Evolutionary conservation across 2,888 invertebrate genomes (phyloP).

Genomic region (Craniophora ligustri): DNA sequence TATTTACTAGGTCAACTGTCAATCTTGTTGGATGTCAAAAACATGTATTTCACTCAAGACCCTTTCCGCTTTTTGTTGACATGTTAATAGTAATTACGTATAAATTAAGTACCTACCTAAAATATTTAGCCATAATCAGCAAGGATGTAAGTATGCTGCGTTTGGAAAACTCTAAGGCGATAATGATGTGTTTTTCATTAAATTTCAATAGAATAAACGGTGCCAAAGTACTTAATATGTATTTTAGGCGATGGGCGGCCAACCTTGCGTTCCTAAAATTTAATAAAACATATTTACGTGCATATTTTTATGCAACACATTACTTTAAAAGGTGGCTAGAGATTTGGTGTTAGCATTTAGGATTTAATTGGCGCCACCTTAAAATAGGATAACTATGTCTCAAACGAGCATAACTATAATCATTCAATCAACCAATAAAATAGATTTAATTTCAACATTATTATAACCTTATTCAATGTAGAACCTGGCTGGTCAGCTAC

Average conservation of each 20-base stretch:
- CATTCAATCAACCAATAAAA: background rate
- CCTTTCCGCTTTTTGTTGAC: background rate
- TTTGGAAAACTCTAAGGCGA: background rate
- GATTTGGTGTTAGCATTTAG: slow-evolving; percentile 10
- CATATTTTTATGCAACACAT: slow-evolving; percentile 7
- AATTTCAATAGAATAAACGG: background rate
- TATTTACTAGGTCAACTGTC: too few relatives aligned
- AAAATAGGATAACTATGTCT: slow-evolving; percentile 21
- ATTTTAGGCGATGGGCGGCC: slow-evolving; percentile 17
- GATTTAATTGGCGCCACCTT: slow-evolving; percentile 30
- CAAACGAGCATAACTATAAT: slow-evolving; percentile 1
- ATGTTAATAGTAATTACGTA: too few relatives aligned
- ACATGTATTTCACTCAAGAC: too few relatives aligned
- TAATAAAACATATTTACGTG: slow-evolving; percentile 8
- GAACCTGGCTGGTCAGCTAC: too few relatives aligned
- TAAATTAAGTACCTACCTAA: too few relatives aligned
- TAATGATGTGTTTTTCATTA: background rate
- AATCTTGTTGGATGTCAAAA: too few relatives aligned
- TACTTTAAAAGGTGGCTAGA: slow-evolving; percentile 18
- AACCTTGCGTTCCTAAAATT: slow-evolving; percentile 10
- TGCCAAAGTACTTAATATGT: background rate
- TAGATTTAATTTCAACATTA: background rate
- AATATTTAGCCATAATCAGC: background rate
- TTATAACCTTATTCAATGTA: too few relatives aligned
- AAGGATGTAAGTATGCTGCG: background rate